These are phyloP conservation scores for Flexamia atlantica DNA, from an alignment of 2,888 invertebrate genomes.

Conservation along the genomic window DNA sequence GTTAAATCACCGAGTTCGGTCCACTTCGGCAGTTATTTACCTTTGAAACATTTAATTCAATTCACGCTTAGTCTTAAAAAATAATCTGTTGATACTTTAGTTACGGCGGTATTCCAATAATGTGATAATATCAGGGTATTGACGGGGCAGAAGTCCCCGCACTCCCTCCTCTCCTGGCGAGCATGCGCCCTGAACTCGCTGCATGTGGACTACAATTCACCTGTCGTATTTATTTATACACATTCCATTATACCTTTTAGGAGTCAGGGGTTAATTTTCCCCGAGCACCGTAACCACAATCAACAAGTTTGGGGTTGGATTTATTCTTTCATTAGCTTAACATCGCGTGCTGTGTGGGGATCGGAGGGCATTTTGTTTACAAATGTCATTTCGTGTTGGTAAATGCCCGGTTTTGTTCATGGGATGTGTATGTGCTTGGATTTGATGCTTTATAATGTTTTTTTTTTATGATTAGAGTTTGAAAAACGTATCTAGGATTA, in stretches of 20 bases:
- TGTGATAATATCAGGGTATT: constrained; percentile 34
- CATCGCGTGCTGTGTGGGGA: too few species aligned
- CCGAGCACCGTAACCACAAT: neutral
- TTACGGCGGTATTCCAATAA: neutral
- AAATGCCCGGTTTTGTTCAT: too few species aligned
- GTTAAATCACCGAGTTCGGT: neutral
- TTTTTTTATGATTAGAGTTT: too few species aligned
- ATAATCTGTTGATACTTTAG: neutral
- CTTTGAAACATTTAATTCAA: neutral
- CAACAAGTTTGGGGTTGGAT: too few species aligned
- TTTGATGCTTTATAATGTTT: too few species aligned
- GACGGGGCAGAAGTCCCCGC: neutral
- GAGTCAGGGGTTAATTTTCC: constrained; percentile 4
- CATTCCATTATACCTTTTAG: constrained; percentile 46
- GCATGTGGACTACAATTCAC: constrained; percentile 21
- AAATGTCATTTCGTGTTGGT: too few species aligned
- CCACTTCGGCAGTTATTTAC: neutral
- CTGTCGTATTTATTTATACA: constrained; percentile 48
- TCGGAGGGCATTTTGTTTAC: too few species aligned
- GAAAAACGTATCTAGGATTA: too few species aligned
- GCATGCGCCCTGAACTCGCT: constrained; percentile 11
- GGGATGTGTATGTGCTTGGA: too few species aligned
- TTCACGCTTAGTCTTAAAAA: neutral
- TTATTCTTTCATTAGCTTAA: too few species aligned
- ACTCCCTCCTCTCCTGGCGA: neutral